Conservation (phyloP, 2,113 vertebrate genomes). For the Etia nguti region DNA sequence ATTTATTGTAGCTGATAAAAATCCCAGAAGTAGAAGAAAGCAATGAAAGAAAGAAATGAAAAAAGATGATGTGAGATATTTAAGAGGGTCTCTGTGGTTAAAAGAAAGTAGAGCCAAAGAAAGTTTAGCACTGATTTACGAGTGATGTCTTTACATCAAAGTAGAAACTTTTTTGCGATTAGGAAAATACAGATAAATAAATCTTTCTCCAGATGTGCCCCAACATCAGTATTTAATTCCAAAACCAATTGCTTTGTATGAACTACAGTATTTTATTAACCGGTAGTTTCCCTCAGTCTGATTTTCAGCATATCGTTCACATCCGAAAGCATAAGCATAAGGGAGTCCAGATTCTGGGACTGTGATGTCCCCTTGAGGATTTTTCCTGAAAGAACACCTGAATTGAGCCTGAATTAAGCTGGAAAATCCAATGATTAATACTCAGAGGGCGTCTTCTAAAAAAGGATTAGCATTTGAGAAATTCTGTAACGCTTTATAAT, state of each 20-base stretch:
- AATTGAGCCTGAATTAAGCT: neutral
- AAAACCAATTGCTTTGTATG: neutral
- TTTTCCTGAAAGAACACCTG: neutral
- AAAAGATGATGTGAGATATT: neutral
- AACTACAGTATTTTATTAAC: neutral
- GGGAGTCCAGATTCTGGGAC: neutral
- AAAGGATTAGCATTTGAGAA: neutral
- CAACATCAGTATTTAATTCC: neutral
- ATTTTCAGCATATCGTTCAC: neutral
- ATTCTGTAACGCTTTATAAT: neutral
- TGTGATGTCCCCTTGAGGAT: neutral
- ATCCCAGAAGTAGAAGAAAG: neutral
- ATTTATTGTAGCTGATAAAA: neutral
- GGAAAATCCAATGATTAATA: neutral
- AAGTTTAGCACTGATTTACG: neutral
- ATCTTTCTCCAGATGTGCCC: neutral
- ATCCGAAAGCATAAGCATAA: neutral
- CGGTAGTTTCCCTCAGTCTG: neutral
- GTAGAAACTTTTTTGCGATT: neutral
- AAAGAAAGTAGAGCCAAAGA: neutral
- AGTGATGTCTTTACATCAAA: neutral
- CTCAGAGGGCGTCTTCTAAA: neutral
- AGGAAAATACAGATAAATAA: neutral
- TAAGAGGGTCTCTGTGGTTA: neutral
- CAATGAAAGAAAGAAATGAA: neutral